phyloP scores from a whole-genome alignment of 2,888 invertebrate genomes.

The Caenorhabditis imperialis region DNA sequence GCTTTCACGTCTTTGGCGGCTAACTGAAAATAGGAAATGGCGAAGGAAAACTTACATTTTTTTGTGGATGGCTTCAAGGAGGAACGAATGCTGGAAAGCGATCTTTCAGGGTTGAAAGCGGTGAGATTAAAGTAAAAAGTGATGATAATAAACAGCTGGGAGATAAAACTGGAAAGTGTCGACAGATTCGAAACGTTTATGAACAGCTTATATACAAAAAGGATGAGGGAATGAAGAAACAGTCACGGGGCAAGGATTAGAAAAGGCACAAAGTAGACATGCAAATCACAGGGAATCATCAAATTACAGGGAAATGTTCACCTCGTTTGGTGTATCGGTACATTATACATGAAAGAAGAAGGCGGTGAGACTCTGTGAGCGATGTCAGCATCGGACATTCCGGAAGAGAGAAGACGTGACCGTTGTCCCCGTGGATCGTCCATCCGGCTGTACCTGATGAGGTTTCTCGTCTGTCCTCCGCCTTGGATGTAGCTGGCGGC shows the following conservation, averaged over 20 bases:
- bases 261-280: background rate
- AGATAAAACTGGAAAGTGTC: background rate
- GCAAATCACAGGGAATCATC: slow-evolving; percentile 1
- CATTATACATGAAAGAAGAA: slow-evolving; percentile 3
- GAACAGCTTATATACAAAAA: slow-evolving; percentile 11
- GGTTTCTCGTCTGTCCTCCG: slow-evolving; percentile 65
- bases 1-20: background rate
- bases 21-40: slow-evolving; percentile 11
- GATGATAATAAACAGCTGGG: slow-evolving; percentile 2
- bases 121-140: background rate
- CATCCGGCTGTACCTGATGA: slow-evolving; percentile 72
- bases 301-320: slow-evolving; percentile 7
- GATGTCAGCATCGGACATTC: slow-evolving; percentile 43
- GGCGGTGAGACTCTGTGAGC: slow-evolving; percentile 4
- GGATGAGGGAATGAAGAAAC: background rate
- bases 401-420: slow-evolving; percentile 68
- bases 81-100: background rate
- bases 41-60: background rate
- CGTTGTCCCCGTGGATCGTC: slow-evolving; percentile 65
- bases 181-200: slow-evolving; percentile 4
- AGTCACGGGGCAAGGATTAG: background rate
- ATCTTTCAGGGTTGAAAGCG: background rate
- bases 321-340: slow-evolving; percentile 37
- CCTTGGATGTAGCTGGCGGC: slow-evolving; percentile 75
- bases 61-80: background rate